phyloP scores from a whole-genome alignment of 1,140 invertebrate genomes.

The Papilio xuthus region DNA sequence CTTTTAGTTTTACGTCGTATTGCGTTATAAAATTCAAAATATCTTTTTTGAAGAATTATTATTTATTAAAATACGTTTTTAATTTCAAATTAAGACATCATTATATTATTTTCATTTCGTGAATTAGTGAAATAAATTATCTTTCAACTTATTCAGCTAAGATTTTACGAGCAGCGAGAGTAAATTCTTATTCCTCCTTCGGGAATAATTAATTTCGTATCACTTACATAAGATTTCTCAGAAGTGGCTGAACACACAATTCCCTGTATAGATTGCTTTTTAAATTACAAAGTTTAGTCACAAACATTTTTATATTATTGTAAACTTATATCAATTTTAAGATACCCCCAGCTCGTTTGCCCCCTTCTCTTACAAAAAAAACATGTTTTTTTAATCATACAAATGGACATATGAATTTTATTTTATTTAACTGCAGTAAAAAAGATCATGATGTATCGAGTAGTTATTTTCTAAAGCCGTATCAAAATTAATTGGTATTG shows the following conservation, averaged over 20 bases:
- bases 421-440: background rate
- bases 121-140: background rate
- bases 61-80: background rate
- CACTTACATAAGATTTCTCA: constrained; percentile 22
- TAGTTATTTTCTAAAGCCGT: background rate
- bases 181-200: constrained; percentile 13
- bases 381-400: background rate
- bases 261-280: constrained; percentile 3
- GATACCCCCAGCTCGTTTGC: too few relatives aligned
- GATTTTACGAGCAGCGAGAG: background rate
- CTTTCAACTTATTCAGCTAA: constrained; percentile 1
- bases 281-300: background rate
- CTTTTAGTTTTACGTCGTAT: background rate
- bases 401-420: background rate
- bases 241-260: constrained; percentile 12
- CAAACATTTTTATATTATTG: background rate
- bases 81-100: background rate
- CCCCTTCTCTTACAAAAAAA: too few relatives aligned
- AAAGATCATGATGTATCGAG: background rate
- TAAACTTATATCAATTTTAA: background rate
- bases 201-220: constrained; percentile 34
- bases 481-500: constrained; percentile 14
- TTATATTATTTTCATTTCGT: background rate
- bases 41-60: background rate
- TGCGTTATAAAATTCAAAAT: background rate